These are phyloP conservation scores for Acanthiza pusilla DNA, from an alignment of 2,797 vertebrate genomes.

Conservation along the genomic window DNA sequence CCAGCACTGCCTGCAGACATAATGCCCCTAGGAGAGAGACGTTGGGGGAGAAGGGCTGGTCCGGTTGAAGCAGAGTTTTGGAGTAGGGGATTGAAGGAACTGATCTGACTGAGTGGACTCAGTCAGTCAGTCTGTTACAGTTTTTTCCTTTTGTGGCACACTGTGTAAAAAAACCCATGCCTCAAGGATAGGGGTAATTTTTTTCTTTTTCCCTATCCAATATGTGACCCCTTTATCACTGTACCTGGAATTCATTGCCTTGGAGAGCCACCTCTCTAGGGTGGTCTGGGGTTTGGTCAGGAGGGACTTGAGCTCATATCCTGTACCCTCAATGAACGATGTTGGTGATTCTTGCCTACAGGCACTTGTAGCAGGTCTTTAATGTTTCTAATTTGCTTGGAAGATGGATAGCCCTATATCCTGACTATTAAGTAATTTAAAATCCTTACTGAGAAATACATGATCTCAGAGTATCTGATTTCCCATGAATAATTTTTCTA, in stretches of 20 bases:
- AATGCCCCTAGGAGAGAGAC: no score
- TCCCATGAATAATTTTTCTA: conserved; percentile 46
- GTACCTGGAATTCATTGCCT: not conserved
- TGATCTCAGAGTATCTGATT: conserved; percentile 60
- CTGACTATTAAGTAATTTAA: conserved; percentile 60
- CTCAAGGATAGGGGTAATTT: not conserved
- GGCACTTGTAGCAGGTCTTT: conserved; percentile 46
- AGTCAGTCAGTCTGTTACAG: not conserved
- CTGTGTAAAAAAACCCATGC: not conserved
- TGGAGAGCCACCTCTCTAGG: not conserved
- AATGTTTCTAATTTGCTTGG: conserved; percentile 60
- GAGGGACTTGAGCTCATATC: conserved; percentile 46
- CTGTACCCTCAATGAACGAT: conserved; percentile 11
- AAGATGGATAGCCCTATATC: conserved; percentile 53
- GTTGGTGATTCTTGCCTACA: conserved; percentile 29
- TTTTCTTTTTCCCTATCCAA: not conserved
- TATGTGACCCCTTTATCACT: not conserved
- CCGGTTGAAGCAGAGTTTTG: not conserved
- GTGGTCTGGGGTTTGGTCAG: conserved; percentile 22
- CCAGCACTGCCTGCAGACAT: not conserved
- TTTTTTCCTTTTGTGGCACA: not conserved
- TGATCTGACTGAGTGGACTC: not conserved
- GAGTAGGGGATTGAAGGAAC: not conserved
- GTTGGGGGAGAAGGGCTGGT: not conserved
- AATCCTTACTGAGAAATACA: conserved; percentile 52